These are phyloP conservation scores for Cantharis lateralis DNA, from an alignment of 2,888 invertebrate species.

Conservation along the genomic window DNA sequence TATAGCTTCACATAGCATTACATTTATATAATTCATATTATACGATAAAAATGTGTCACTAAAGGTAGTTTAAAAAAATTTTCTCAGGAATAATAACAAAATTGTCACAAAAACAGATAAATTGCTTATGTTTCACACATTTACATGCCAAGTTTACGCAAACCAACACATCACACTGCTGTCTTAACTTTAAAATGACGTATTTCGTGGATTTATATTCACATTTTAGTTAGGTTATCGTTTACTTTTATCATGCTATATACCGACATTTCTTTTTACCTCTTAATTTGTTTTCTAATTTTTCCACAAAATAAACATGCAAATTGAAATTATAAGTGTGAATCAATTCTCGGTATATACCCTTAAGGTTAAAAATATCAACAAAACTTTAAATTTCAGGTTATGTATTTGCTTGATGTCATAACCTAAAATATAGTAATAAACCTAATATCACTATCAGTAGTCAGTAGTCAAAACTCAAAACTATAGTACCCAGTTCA, in stretches of 20 bases:
- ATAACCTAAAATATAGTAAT: too few species aligned
- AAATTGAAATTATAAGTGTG: neutral
- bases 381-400: too few species aligned
- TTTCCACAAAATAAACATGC: neutral
- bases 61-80: neutral
- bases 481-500: too few species aligned
- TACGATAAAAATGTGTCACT: neutral
- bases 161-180: neutral
- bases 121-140: neutral
- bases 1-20: neutral
- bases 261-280: neutral
- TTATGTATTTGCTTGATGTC: too few species aligned
- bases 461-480: too few species aligned
- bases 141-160: neutral
- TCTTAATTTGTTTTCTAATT: neutral
- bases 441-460: too few species aligned
- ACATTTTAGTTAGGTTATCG: neutral
- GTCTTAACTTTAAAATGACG: neutral
- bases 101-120: neutral
- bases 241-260: neutral
- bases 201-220: neutral
- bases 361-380: too few species aligned
- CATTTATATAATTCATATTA: neutral
- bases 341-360: too few species aligned
- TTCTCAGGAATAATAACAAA: neutral